Conservation (phyloP, 2,888 invertebrate species). For the Lissocephala sabroskyi region DNA sequence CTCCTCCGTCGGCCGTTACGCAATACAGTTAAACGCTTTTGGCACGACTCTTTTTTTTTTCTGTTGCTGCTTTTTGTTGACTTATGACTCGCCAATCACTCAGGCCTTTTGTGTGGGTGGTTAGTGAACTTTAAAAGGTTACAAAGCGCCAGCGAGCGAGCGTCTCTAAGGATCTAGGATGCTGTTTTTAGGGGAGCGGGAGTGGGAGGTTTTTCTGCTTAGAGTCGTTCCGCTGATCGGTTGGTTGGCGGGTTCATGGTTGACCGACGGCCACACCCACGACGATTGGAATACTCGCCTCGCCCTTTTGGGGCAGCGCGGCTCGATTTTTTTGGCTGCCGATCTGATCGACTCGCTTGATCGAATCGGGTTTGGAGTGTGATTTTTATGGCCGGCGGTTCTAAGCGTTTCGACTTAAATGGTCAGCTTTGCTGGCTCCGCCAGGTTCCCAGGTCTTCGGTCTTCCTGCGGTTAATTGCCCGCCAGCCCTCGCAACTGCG, state of each 20-base stretch:
- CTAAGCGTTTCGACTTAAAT: conserved; percentile 12
- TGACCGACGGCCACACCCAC: conserved; percentile 35
- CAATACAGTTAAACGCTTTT: conserved; percentile 25
- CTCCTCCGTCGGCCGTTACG: conserved; percentile 17
- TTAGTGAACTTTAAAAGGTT: conserved; percentile 41
- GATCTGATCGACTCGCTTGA: background rate
- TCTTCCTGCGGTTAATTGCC: conserved; percentile 15
- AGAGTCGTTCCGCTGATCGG: background rate
- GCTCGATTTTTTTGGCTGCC: background rate
- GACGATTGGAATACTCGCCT: conserved; percentile 7
- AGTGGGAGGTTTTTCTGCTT: background rate
- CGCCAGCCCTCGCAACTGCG: too few relatives aligned
- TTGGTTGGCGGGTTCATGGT: conserved; percentile 43
- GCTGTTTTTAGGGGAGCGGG: background rate
- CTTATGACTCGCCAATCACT: background rate
- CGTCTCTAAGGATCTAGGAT: background rate
- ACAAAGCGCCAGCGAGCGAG: conserved; percentile 4
- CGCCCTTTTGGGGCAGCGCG: conserved; percentile 23
- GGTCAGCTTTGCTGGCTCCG: conserved; percentile 17
- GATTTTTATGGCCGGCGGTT: conserved; percentile 26
- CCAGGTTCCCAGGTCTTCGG: conserved; percentile 10
- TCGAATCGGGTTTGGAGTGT: conserved; percentile 12
- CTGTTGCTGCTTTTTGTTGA: conserved; percentile 5
- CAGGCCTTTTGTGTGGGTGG: conserved; percentile 12
- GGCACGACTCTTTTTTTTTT: conserved; percentile 13